Evolutionary conservation across 2,888 invertebrate species (phyloP).

Genomic region (Latheticus oryzae): DNA sequence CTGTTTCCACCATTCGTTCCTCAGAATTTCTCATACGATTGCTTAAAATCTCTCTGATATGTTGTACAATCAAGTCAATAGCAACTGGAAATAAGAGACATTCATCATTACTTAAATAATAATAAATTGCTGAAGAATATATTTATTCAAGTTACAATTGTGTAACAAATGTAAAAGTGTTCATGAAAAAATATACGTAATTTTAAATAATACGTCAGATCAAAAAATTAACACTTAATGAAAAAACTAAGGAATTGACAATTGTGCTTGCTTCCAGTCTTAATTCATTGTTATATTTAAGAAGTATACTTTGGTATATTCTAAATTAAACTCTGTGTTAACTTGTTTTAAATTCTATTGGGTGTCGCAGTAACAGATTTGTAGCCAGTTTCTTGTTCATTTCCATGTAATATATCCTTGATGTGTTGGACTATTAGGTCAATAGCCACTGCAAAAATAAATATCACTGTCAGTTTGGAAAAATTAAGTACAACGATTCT

Average conservation of each 20-base stretch:
- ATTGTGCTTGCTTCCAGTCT: conserved; percentile 43
- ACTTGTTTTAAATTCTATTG: conserved; percentile 43
- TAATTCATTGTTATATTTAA: conserved; percentile 29
- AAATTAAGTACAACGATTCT: conserved; percentile 11
- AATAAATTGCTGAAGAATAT: conserved; percentile 4
- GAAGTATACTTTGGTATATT: conserved; percentile 27
- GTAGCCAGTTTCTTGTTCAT: conserved; percentile 62
- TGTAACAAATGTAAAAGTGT: not conserved
- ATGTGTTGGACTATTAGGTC: conserved; percentile 99
- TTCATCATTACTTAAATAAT: not conserved
- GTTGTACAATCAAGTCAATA: conserved; percentile 96
- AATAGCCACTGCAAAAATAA: conserved; percentile 97
- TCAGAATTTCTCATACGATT: conserved; percentile 65
- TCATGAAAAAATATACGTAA: not conserved
- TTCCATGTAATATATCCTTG: conserved; percentile 88
- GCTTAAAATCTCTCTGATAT: conserved; percentile 90
- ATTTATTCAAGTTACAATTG: conserved; percentile 16
- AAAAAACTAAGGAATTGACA: conserved; percentile 42
- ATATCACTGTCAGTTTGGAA: conserved; percentile 10
- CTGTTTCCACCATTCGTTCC: conserved; percentile 44
- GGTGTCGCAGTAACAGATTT: conserved; percentile 64
- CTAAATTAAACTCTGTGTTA: not conserved
- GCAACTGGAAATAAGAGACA: conserved; percentile 80
- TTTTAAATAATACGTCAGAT: conserved; percentile 29
- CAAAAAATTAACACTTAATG: too few relatives aligned